Percentiles rank a stretch among this genome's conserved stretches.
phyloP scores from a whole-genome alignment of 2,888 invertebrate genomes.

The Luffia ferchaultella region DNA sequence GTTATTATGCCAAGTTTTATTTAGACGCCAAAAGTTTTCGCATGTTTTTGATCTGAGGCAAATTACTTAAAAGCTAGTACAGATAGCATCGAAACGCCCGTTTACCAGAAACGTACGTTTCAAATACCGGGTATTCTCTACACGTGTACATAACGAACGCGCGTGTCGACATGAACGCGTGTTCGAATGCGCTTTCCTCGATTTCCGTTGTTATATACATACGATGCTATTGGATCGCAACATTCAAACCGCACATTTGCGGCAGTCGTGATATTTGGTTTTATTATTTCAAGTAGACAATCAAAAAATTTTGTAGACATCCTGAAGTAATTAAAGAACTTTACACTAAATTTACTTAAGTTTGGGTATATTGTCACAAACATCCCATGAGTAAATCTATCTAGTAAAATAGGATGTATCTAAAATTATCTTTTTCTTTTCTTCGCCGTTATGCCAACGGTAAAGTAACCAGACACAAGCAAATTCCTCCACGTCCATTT shows the following conservation, averaged over 20 bases:
- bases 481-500: neutral
- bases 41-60: too few relatives aligned
- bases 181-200: neutral
- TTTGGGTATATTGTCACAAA: too few relatives aligned
- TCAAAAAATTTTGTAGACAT: neutral
- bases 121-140: neutral
- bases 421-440: neutral
- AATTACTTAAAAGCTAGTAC: neutral
- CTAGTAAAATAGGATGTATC: neutral
- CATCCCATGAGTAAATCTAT: neutral
- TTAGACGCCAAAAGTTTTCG: too few relatives aligned
- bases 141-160: neutral
- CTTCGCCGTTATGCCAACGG: neutral
- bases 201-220: too few relatives aligned
- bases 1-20: too few relatives aligned
- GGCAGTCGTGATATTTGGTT: neutral
- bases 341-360: neutral
- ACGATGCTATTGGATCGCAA: neutral
- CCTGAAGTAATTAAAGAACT: neutral
- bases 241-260: neutral
- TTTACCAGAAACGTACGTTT: neutral
- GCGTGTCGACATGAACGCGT: neutral
- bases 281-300: neutral
- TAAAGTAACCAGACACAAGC: neutral
- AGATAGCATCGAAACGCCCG: neutral